Conservation (phyloP, 1,140 invertebrate species). For the Zaprionus davidi region DNA sequence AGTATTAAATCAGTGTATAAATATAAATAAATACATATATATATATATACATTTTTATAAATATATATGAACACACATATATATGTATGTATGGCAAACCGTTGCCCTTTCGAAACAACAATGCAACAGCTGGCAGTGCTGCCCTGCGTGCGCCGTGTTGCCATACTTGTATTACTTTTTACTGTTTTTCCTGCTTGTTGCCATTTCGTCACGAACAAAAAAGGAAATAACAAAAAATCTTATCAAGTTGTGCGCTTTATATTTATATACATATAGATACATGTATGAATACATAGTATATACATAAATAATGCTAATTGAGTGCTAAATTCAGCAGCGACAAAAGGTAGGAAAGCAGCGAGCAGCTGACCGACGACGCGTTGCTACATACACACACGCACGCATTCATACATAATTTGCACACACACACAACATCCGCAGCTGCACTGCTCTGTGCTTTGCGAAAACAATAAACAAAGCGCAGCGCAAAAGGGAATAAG, state of each 20-base stretch:
- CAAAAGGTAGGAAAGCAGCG: slow-evolving; percentile 15
- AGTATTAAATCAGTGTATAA: slow-evolving; percentile 1
- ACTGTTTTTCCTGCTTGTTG: not conserved
- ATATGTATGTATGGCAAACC: not conserved
- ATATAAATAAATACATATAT: not conserved
- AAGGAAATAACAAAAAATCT: slow-evolving; percentile 27
- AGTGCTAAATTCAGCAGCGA: slow-evolving; percentile 25
- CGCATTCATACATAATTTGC: slow-evolving; percentile 11
- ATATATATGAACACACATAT: not conserved
- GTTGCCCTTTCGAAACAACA: slow-evolving; percentile 21
- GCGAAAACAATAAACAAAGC: slow-evolving; percentile 46
- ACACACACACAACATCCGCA: slow-evolving; percentile 13
- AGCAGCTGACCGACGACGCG: slow-evolving; percentile 27
- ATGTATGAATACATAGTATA: slow-evolving; percentile 10
- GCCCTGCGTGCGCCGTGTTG: slow-evolving; percentile 13
- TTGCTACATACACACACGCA: slow-evolving; percentile 22
- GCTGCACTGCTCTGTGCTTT: slow-evolving; percentile 21
- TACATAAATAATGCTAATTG: slow-evolving; percentile 35
- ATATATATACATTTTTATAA: not conserved
- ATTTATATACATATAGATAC: not conserved
- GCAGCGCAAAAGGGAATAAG: slow-evolving; percentile 26
- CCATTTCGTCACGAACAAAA: slow-evolving; percentile 18
- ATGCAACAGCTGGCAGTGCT: slow-evolving; percentile 22
- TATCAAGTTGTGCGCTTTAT: slow-evolving; percentile 42
- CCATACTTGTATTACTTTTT: slow-evolving; percentile 31